Evolutionary conservation across 2,888 invertebrate genomes (phyloP).

Genomic region (Oligia strigilis): DNA sequence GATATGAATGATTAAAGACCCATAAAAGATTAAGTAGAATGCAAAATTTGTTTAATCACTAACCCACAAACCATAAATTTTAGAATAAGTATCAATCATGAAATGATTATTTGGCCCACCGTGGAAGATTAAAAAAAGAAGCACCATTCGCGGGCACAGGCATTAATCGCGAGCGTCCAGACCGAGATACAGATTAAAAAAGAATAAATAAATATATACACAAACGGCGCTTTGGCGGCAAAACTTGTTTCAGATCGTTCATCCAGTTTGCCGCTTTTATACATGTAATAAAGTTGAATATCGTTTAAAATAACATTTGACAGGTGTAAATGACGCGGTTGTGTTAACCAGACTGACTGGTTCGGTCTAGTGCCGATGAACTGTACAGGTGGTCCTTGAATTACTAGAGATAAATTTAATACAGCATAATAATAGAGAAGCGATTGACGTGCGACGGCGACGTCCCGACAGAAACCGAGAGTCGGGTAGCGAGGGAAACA

Average conservation of each 20-base stretch:
- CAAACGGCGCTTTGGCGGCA: conserved; percentile 84
- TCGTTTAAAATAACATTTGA: conserved; percentile 78
- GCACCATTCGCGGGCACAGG: conserved; percentile 74
- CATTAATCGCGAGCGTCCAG: conserved; percentile 84
- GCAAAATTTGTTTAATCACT: conserved; percentile 5
- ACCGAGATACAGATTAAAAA: conserved; percentile 84
- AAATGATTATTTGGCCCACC: conserved; percentile 73
- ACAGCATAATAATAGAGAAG: conserved; percentile 85
- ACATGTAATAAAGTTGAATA: conserved; percentile 77
- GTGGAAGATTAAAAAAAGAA: conserved; percentile 72
- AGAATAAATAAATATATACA: conserved; percentile 78
- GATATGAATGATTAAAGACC: neutral
- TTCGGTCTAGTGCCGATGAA: conserved; percentile 87
- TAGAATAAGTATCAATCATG: conserved; percentile 42
- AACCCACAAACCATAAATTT: conserved; percentile 48
- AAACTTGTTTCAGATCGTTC: conserved; percentile 74
- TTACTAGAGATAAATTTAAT: conserved; percentile 88
- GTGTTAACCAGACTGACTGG: conserved; percentile 87
- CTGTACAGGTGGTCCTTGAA: conserved; percentile 88
- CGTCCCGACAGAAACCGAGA: conserved; percentile 75
- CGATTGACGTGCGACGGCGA: conserved; percentile 72
- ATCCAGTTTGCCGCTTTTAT: conserved; percentile 72
- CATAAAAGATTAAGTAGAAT: neutral
- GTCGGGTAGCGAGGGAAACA: conserved; percentile 66
- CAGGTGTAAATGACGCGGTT: conserved; percentile 83